Evolutionary conservation across 2,797 vertebrate genomes (phyloP).

Genomic region (Dendrocincla tyrannina): DNA sequence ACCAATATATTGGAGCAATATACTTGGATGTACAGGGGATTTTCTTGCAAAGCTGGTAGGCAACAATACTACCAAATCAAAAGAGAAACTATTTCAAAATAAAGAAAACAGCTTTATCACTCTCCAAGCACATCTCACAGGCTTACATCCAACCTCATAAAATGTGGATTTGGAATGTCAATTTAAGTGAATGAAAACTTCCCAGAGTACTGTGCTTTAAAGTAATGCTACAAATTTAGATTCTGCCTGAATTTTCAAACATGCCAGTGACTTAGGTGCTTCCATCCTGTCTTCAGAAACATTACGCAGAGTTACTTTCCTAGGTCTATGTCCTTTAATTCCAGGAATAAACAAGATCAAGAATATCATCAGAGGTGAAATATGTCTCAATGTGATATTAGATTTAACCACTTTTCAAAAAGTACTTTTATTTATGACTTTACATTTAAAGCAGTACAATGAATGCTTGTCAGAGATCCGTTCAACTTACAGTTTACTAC

Average conservation of each 20-base stretch:
- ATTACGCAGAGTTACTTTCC: not conserved
- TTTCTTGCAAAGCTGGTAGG: not conserved
- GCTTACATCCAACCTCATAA: not conserved
- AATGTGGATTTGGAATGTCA: not conserved
- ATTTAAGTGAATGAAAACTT: not conserved
- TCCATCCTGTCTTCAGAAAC: not conserved
- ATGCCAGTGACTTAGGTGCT: fast-evolving
- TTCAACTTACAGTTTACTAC: not conserved
- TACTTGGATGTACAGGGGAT: not conserved
- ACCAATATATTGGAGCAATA: not conserved
- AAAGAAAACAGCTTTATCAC: not conserved
- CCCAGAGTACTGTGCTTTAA: not conserved
- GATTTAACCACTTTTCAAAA: not conserved
- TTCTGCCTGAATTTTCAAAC: not conserved
- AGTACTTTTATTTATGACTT: not conserved
- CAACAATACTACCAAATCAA: not conserved
- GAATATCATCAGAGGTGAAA: not conserved
- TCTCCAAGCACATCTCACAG: not conserved
- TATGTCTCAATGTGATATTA: not conserved
- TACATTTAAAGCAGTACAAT: not conserved
- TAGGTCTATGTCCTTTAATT: not conserved
- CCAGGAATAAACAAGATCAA: not conserved
- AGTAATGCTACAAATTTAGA: not conserved
- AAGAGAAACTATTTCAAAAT: not conserved
- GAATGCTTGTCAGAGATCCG: not conserved